Conservation (phyloP, 30 jellyfish, hydroid and myxozoan genomes). For the Pelagia noctiluca region DNA sequence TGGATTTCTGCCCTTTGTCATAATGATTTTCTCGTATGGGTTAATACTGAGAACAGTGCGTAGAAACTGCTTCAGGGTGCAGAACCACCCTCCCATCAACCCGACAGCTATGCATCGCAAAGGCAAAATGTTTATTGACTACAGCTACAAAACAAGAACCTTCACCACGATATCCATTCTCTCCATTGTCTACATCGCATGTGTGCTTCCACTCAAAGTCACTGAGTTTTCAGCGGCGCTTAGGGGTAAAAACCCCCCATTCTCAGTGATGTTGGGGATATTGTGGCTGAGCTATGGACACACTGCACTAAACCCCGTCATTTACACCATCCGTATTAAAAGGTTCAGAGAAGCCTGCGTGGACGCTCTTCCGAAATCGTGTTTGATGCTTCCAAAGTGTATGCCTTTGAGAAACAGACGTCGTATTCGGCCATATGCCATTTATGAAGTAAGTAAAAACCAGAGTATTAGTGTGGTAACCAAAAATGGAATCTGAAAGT, state of each 20-base stretch:
- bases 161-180: conserved; percentile 84
- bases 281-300: conserved; percentile 79
- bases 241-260: conserved; percentile 36
- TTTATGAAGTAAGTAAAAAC: conserved; percentile 77
- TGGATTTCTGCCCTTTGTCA: conserved; percentile 72
- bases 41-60: conserved; percentile 91
- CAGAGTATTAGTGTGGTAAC: conserved; percentile 46
- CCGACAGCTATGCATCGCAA: conserved; percentile 95
- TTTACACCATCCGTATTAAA: conserved; percentile 75
- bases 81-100: conserved; percentile 93
- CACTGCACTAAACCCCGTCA: conserved; percentile 73
- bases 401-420: conserved; percentile 72
- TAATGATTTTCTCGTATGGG: conserved; percentile 56
- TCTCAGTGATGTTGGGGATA: conserved; percentile 22
- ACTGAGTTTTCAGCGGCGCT: conserved; percentile 53
- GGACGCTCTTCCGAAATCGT: conserved; percentile 73
- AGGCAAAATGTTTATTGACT: conserved; percentile 85
- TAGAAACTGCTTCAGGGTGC: conserved; percentile 90
- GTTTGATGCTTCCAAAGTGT: conserved; percentile 55
- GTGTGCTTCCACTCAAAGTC: conserved; percentile 70
- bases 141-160: conserved; percentile 93
- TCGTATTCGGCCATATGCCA: conserved; percentile 85
- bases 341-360: conserved; percentile 89
- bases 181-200: conserved; percentile 58
- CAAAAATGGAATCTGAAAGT: too few relatives aligned